These are phyloP conservation scores for Sebastes goodei DNA, from an alignment of 2,797 vertebrate species.

Conservation along the genomic window DNA sequence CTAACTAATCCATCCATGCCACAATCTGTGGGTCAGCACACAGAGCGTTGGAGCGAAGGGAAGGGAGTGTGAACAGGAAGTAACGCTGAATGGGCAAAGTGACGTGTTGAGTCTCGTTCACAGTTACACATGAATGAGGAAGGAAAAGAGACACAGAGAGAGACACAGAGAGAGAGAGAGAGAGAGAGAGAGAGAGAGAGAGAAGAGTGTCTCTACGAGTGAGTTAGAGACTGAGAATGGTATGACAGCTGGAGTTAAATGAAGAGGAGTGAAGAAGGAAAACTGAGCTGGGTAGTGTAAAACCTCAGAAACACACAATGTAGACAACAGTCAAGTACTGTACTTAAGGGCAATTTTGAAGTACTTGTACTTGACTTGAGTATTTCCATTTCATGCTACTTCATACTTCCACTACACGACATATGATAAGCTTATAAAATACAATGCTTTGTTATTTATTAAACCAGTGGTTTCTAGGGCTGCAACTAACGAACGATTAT, in stretches of 20 bases:
- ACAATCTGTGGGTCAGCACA: background rate
- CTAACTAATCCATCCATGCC: conserved; percentile 25
- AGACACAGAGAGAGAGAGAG: background rate
- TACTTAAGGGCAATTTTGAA: background rate
- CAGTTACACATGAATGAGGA: conserved; percentile 66
- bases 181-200: background rate
- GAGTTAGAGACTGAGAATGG: background rate
- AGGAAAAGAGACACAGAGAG: conserved; percentile 55
- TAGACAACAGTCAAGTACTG: background rate
- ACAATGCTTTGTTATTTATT: background rate
- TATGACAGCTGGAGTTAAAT: conserved; percentile 1
- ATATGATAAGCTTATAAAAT: background rate
- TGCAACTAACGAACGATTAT: no score
- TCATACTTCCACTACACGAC: background rate
- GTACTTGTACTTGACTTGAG: background rate
- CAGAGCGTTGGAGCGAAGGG: conserved; percentile 17
- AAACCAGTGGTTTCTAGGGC: background rate
- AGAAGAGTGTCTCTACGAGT: background rate
- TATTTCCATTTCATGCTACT: background rate
- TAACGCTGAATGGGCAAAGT: conserved; percentile 38
- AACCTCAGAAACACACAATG: background rate
- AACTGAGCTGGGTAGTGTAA: background rate
- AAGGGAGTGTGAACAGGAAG: conserved; percentile 64
- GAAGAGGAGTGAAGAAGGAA: background rate
- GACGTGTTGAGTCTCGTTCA: conserved; percentile 63